phyloP scores from a whole-genome alignment of 2,888 invertebrate species.

The Temnothorax rugatulus region DNA sequence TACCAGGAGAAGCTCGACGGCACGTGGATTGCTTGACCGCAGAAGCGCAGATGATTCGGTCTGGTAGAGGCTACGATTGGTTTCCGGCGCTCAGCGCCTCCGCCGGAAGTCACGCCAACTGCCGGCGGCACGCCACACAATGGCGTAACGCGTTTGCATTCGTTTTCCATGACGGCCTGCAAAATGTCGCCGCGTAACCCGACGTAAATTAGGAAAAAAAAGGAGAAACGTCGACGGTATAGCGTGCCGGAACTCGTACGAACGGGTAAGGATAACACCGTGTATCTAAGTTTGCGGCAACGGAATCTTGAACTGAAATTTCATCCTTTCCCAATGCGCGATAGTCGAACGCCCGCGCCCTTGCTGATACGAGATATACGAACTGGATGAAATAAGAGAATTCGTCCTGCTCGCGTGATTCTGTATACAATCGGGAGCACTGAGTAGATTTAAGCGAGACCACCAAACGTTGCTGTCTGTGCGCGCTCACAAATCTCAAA shows the following conservation, averaged over 20 bases:
- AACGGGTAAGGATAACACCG: not conserved
- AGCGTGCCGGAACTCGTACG: not conserved
- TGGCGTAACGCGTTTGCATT: slow-evolving; percentile 58
- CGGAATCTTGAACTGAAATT: not conserved
- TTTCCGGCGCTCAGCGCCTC: slow-evolving; percentile 80
- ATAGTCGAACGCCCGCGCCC: slow-evolving; percentile 25
- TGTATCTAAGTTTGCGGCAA: not conserved
- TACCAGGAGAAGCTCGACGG: slow-evolving; percentile 52
- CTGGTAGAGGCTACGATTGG: slow-evolving; percentile 78
- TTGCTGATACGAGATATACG: slow-evolving; percentile 46
- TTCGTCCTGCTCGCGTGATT: slow-evolving; percentile 56
- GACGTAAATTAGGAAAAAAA: not conserved
- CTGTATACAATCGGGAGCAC: slow-evolving; percentile 42
- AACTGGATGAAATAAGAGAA: slow-evolving; percentile 51
- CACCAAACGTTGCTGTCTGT: slow-evolving; percentile 7
- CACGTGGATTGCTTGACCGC: slow-evolving; percentile 73
- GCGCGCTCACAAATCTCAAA: slow-evolving; percentile 26
- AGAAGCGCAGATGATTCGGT: slow-evolving; percentile 78
- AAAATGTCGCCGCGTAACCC: slow-evolving; percentile 10
- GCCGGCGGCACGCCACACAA: slow-evolving; percentile 74
- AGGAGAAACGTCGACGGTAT: not conserved
- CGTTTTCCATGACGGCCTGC: slow-evolving; percentile 5
- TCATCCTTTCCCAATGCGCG: not conserved
- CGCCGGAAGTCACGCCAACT: slow-evolving; percentile 80
- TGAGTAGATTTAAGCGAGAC: slow-evolving; percentile 40